Evolutionary conservation across 2,888 invertebrate species (phyloP).

Genomic region (Microctonus aethiopoides): DNA sequence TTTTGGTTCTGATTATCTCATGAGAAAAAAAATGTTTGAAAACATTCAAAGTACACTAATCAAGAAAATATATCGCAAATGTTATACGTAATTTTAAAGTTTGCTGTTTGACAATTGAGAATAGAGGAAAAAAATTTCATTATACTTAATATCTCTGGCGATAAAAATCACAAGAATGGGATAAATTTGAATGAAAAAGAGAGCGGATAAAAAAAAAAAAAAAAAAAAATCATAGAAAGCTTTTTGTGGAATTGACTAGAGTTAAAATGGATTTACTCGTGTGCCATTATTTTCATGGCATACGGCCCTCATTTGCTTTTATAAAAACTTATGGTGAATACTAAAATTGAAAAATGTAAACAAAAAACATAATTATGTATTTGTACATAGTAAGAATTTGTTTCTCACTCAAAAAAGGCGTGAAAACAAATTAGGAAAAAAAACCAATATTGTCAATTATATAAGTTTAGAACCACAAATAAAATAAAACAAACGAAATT

Average conservation of each 20-base stretch:
- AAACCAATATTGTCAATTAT: neutral
- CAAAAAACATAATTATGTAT: conserved; percentile 5
- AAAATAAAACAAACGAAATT: neutral
- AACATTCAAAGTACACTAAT: neutral
- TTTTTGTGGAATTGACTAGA: conserved; percentile 45
- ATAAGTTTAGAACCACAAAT: neutral
- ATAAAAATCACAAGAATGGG: neutral
- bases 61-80: neutral
- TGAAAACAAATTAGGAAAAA: neutral
- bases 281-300: conserved; percentile 2
- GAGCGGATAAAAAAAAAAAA: conserved; percentile 13
- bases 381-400: neutral
- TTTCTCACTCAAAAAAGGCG: neutral
- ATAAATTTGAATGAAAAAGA: neutral
- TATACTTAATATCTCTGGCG: neutral
- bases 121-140: neutral
- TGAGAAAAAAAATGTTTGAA: conserved; percentile 5
- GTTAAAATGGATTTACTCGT: conserved; percentile 41
- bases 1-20: neutral
- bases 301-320: neutral
- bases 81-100: neutral
- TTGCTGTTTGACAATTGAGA: neutral
- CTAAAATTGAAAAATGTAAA: conserved; percentile 16
- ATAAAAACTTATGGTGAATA: conserved; percentile 12
- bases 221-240: conserved; percentile 1